Conservation (phyloP, 2,797 vertebrate species). For the Aplochiton taeniatus region DNA sequence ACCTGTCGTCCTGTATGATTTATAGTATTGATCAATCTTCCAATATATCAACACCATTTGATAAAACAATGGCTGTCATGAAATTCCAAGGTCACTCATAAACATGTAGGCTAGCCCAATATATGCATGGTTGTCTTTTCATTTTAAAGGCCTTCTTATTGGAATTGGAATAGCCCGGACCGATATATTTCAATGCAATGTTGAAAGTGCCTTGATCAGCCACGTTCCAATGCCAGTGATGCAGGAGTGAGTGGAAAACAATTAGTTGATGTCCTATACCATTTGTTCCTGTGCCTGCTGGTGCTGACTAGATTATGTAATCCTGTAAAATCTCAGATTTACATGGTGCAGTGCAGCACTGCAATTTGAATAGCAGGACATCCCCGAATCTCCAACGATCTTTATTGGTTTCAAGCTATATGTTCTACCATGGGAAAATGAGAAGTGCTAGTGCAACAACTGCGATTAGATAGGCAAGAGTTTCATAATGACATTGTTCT, state of each 20-base stretch:
- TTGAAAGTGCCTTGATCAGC: no score
- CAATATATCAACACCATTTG: conserved; percentile 53
- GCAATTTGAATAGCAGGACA: conserved; percentile 38
- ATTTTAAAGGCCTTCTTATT: no score
- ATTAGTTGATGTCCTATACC: conserved; percentile 45
- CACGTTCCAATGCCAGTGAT: no score
- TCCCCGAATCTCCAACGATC: conserved; percentile 28
- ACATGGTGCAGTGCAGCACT: conserved; percentile 48
- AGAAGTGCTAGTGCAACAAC: no score
- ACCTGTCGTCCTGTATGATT: not conserved
- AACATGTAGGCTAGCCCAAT: no score
- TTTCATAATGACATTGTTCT: not conserved
- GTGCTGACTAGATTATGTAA: conserved; percentile 67
- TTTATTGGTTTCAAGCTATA: not conserved
- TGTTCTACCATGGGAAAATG: no score
- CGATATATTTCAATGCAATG: no score
- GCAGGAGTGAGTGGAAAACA: no score
- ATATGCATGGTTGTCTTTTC: not conserved
- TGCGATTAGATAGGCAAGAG: no score
- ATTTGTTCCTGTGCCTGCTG: no score
- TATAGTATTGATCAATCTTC: conserved; percentile 35
- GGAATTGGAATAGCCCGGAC: no score
- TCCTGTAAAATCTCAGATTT: conserved; percentile 59
- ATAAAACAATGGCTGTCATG: conserved; percentile 42
- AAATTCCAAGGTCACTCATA: conserved; percentile 15